Percentiles rank a stretch among this genome's conserved stretches.
These are phyloP conservation scores for Venusia cambrica DNA, from an alignment of 2,888 invertebrate genomes.

Conservation along the genomic window DNA sequence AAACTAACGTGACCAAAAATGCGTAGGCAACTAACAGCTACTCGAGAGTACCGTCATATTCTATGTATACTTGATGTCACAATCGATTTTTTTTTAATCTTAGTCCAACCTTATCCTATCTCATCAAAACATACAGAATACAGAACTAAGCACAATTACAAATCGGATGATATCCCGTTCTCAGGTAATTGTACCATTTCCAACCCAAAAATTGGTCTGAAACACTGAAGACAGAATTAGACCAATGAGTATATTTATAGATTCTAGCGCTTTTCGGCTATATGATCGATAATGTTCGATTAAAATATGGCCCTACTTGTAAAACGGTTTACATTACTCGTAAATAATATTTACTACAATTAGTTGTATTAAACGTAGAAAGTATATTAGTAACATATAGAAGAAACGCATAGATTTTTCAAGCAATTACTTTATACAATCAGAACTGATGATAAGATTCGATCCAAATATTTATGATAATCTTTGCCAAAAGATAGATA, in stretches of 20 bases:
- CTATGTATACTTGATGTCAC: too few relatives aligned
- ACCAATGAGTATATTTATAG: slow-evolving; percentile 24
- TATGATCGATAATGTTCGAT: slow-evolving; percentile 32
- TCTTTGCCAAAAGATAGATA: slow-evolving; percentile 12
- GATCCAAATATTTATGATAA: slow-evolving; percentile 4
- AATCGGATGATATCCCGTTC: too few relatives aligned
- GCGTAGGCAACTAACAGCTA: slow-evolving; percentile 58
- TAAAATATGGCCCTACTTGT: slow-evolving; percentile 35
- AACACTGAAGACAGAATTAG: slow-evolving; percentile 48
- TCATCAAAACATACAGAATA: too few relatives aligned
- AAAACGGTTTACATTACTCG: slow-evolving; percentile 36
- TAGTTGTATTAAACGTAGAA: too few relatives aligned
- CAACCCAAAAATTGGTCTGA: slow-evolving; percentile 38
- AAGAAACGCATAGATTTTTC: too few relatives aligned
- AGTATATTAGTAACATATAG: too few relatives aligned
- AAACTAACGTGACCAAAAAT: slow-evolving; percentile 43
- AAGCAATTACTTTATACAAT: too few relatives aligned
- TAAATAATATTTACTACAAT: too few relatives aligned
- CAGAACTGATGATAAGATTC: not conserved
- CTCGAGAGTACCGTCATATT: slow-evolving; percentile 40
- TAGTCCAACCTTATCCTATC: too few relatives aligned
- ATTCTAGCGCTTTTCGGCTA: slow-evolving; percentile 22
- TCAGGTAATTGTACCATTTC: slow-evolving; percentile 30
- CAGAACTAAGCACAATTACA: too few relatives aligned
- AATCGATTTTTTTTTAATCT: too few relatives aligned